Evolutionary conservation across 2,888 invertebrate genomes (phyloP), one percentile per base, ranked within the genome.

Genomic region (Macaria notata): DNA sequence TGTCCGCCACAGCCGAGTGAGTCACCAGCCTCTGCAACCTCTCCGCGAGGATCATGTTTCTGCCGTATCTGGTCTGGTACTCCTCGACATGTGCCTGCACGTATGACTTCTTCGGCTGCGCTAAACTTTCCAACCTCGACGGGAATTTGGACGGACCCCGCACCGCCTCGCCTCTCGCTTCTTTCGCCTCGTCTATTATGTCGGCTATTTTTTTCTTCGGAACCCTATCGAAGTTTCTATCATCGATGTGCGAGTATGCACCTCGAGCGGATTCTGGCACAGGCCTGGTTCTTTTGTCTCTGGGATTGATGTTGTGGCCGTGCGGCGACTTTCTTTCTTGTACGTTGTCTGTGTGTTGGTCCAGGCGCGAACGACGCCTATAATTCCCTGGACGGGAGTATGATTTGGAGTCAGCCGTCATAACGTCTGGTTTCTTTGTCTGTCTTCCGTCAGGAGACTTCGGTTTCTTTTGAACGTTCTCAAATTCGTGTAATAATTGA

Each of bases 81-180:
- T 84, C 83, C 62, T 84, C 85, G 54, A 75, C 79, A 44, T 82
- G 84, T 36, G 86, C 83, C 65, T 83, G 81, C 4, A 83, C 80
- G 62, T 88, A 85, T 0, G 75, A 60, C 52, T 75, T 83, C 66
- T 85, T 87, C 8, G 91, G 91, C 62, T 90, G 89, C 9, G 91
- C 88, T 53, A 91, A 73, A 30, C 79, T 73, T 49, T 88, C 76
- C 39, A 91, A 66, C 57, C 90, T 79, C 31, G 88, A 78, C 59
- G 64, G 72, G 4, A 72, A 61, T 68, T 79, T 84, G 0, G 80
- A 74, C 41, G 89, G 89, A 0, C 90, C 90, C 5, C 84, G 77
- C 4, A 91, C 88, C n/a, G 89, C 90, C 70, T 91, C 88, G 0
- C 90, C 90, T 57, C 85, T 79, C 0, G 88, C 81, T 76, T 91